These are phyloP conservation scores for Netelia inedita DNA, from an alignment of 2,888 invertebrate genomes.

Conservation along the genomic window DNA sequence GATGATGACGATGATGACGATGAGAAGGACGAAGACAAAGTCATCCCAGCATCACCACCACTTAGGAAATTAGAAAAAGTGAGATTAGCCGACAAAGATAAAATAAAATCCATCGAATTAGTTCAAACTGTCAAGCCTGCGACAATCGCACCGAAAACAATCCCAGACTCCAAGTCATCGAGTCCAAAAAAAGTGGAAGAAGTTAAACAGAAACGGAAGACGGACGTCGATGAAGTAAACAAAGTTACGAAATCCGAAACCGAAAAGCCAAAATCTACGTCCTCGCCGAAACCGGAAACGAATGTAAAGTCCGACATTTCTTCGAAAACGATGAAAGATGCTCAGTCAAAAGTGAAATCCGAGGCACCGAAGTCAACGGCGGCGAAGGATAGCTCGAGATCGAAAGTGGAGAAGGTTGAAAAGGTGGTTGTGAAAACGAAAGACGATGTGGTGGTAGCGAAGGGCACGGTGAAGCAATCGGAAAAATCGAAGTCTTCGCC, in stretches of 20 bases:
- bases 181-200: conserved; percentile 66
- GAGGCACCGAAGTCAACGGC: conserved; percentile 60
- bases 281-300: conserved; percentile 65
- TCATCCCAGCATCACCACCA: conserved; percentile 44
- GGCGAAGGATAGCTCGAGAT: conserved; percentile 45
- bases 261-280: conserved; percentile 39
- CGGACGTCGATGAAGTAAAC: conserved; percentile 4
- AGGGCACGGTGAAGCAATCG: conserved; percentile 66
- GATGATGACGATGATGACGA: conserved; percentile 63
- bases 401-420: conserved; percentile 50
- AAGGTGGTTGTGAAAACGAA: conserved; percentile 52
- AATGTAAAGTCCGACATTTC: conserved; percentile 64
- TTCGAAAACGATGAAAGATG: conserved; percentile 48
- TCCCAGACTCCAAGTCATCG: conserved; percentile 13
- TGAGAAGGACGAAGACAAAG: conserved; percentile 70
- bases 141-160: conserved; percentile 16
- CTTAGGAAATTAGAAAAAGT: conserved; percentile 79
- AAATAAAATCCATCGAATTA: conserved; percentile 68
- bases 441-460: conserved; percentile 32
- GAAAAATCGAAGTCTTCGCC: conserved; percentile 66
- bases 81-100: conserved; percentile 79
- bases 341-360: conserved; percentile 48
- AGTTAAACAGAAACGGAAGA: conserved; percentile 47
- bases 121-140: conserved; percentile 20
- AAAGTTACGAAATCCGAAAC: conserved; percentile 43